These are phyloP conservation scores for Choreutis nemorana DNA, from an alignment of 2,888 invertebrate species.

Conservation along the genomic window DNA sequence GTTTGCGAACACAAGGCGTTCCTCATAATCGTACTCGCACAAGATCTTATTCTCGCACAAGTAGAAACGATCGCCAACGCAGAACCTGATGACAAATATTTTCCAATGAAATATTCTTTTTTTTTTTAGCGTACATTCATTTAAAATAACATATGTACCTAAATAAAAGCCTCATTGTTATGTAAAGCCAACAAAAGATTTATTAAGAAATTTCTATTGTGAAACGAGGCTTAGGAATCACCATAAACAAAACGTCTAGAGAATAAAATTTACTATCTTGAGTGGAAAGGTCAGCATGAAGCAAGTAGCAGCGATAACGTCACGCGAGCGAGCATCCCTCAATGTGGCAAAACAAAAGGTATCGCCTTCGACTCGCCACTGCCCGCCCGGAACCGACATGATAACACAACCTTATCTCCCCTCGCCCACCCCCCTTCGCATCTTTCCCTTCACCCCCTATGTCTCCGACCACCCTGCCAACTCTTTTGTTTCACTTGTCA, in stretches of 20 bases:
- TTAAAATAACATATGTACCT: no score
- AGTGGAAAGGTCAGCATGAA: slow-evolving; percentile 52
- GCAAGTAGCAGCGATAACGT: slow-evolving; percentile 50
- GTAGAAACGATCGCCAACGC: slow-evolving; percentile 97
- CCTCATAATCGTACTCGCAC: slow-evolving; percentile 98
- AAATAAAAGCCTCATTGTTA: no score
- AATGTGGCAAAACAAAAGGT: slow-evolving; percentile 61
- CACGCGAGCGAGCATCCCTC: slow-evolving; percentile 59
- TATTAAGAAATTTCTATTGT: no score
- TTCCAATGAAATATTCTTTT: no score
- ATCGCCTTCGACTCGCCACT: slow-evolving; percentile 59
- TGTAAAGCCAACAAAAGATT: no score
- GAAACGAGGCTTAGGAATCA: slow-evolving; percentile 17
- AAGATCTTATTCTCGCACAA: slow-evolving; percentile 97
- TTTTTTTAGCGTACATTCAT: no score
- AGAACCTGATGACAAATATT: slow-evolving; percentile 78
- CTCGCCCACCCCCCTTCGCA: slow-evolving; percentile 18
- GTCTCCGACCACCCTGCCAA: slow-evolving; percentile 39
- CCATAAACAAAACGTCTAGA: slow-evolving; percentile 45
- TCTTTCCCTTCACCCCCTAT: slow-evolving; percentile 23
- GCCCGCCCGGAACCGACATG: slow-evolving; percentile 54
- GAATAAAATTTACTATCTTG: slow-evolving; percentile 53
- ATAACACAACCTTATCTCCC: slow-evolving; percentile 48
- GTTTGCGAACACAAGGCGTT: slow-evolving; percentile 92
- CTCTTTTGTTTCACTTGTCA: slow-evolving; percentile 67